phyloP scores from a whole-genome alignment of 2,888 invertebrate genomes.

The Isotomurus palustris region DNA sequence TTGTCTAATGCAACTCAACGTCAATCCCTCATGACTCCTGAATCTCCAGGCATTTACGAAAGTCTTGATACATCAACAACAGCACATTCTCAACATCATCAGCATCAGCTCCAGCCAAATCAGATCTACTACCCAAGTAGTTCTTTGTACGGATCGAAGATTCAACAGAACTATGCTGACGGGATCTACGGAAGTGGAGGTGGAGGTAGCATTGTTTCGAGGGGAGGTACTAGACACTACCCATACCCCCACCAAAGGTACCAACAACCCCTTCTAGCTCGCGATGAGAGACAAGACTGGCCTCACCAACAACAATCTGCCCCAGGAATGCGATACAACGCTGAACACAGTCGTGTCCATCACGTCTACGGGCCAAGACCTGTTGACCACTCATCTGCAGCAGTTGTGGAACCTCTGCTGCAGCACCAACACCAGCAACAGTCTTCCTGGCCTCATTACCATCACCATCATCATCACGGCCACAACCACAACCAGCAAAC shows the following conservation, averaged over 20 bases:
- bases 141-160: constrained; percentile 15
- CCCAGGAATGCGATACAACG: background rate
- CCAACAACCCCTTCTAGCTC: constrained; percentile 21
- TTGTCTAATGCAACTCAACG: background rate
- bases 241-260: constrained; percentile 31
- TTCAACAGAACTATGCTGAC: constrained; percentile 20
- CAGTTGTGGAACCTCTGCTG: too few relatives aligned
- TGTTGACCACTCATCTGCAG: too few relatives aligned
- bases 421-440: too few relatives aligned
- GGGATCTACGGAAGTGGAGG: constrained; percentile 1
- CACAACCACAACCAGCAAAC: too few relatives aligned
- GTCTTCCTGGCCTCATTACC: too few relatives aligned
- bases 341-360: too few relatives aligned
- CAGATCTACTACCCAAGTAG: background rate
- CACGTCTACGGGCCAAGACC: background rate
- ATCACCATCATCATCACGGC: too few relatives aligned
- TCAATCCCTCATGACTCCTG: too few relatives aligned
- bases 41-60: constrained; percentile 29
- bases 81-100: background rate
- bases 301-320: too few relatives aligned
- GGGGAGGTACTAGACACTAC: constrained; percentile 1
- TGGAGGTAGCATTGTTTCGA: background rate
- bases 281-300: constrained; percentile 8
- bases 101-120: background rate
- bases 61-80: constrained; percentile 6